phyloP scores from a whole-genome alignment of 1,140 invertebrate genomes.

The Drosophila tani region DNA sequence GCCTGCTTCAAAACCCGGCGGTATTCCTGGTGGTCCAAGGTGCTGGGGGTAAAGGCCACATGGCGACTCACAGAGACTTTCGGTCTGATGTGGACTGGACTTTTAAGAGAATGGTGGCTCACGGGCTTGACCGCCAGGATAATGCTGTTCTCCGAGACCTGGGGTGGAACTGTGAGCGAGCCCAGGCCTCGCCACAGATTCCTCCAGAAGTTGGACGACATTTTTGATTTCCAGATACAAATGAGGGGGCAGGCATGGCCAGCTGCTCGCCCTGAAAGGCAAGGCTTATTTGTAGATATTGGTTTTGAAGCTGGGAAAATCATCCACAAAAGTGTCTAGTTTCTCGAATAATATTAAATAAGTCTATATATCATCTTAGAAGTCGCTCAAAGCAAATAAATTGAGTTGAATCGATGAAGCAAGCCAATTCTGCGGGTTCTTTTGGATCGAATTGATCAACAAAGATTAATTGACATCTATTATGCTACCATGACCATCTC shows the following conservation, averaged over 20 bases:
- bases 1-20: conserved; percentile 3
- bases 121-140: background rate
- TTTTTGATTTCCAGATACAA: background rate
- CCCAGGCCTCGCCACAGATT: background rate
- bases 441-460: background rate
- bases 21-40: conserved; percentile 14
- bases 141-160: background rate
- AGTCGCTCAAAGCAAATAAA: background rate
- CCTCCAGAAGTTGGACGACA: background rate
- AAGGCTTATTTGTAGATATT: background rate
- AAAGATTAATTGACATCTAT: background rate
- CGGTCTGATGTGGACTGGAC: background rate
- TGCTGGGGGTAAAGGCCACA: conserved; percentile 26
- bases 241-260: conserved; percentile 1
- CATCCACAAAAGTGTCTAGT: background rate
- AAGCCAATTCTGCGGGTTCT: background rate
- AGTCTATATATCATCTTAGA: background rate
- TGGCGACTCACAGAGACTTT: conserved; percentile 6
- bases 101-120: background rate
- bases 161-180: background rate
- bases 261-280: background rate
- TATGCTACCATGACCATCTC: too few relatives aligned
- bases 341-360: too few relatives aligned
- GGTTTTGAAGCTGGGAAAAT: background rate
- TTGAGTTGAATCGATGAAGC: background rate